Base-by-base conservation (phyloP, 2,888 invertebrate species). In the Apodemia duryi region DNA sequence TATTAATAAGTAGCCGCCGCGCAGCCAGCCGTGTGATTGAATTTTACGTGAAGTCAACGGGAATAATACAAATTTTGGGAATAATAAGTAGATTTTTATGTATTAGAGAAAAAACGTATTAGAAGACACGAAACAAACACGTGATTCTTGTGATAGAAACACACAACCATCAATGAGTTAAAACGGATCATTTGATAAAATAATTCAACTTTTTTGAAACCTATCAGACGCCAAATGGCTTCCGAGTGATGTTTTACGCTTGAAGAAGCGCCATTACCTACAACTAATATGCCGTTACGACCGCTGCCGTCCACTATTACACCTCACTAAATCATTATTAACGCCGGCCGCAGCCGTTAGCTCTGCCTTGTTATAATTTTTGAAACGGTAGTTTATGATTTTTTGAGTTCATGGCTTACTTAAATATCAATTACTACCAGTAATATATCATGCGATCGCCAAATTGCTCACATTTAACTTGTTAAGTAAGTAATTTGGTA, bases 281-380 rank as follows among this genome's bases (percentile, higher is more conserved):
- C 49, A 62, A 60, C 62, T 65, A 54, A 65, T 46, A 63, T 32
- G n/a, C 49, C 49, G 57, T 65, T 46, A 65, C 38, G 51, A 35
- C 43, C 38, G 43, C 43, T 10, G 43, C 65, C 65, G 62, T 29
- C 54, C 54, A 28, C 65, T 43, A 60, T 54, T 60, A 65, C 32
- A 46, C 11, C n/a, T 11, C 51, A 43, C 65, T 57, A 62, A 54
- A 62, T 65, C 65, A 62, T 65, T 54, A 65, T 62, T 65, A 62
- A 54, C 54, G 54, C 29, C 29, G 54, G 11, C 54, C 54, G 54
- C 54, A 54, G 29, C 29, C 54, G 54, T 10, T 54, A 28, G 54
- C 32, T 29, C 32, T 54, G 32, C 54, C 54, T 54, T 54, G 54
- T 4, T 28, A 29, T 54, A 29, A 54, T 54, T 54, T 54, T 10